Percentiles rank a stretch among this genome's conserved stretches.
Conservation (phyloP, 2,888 invertebrate species). For the Dryobota labecula region DNA sequence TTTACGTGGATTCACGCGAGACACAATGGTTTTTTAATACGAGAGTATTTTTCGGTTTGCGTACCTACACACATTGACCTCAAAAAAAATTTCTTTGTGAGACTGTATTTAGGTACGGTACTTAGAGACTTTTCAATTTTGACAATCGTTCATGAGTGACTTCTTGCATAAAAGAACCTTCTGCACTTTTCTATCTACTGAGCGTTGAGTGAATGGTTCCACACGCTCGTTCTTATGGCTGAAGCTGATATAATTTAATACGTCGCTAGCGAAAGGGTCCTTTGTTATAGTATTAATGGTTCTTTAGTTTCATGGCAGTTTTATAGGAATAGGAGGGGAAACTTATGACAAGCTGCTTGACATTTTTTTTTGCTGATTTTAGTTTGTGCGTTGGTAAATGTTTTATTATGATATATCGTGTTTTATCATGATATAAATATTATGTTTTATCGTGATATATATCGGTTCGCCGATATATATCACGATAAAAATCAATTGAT, state of each 20-base stretch:
- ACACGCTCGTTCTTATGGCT: conserved; percentile 34
- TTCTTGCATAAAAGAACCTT: not conserved
- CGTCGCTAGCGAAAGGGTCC: conserved; percentile 46
- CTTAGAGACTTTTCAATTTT: not conserved
- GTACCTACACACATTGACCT: too few relatives aligned
- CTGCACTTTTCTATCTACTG: not conserved
- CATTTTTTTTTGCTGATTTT: conserved; percentile 42
- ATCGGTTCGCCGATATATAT: too few relatives aligned
- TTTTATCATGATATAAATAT: too few relatives aligned
- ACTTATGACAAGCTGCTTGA: conserved; percentile 50
- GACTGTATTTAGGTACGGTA: not conserved
- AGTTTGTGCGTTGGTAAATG: not conserved
- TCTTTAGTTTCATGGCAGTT: conserved; percentile 62
- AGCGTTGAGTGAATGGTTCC: conserved; percentile 26
- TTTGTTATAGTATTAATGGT: conserved; percentile 58
- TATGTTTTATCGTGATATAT: too few relatives aligned
- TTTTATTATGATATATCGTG: too few relatives aligned
- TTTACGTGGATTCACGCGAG: too few relatives aligned
- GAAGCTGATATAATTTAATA: conserved; percentile 61
- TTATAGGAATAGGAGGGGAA: conserved; percentile 44
- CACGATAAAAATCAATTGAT: too few relatives aligned
- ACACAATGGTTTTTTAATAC: too few relatives aligned
- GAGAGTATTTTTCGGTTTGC: too few relatives aligned
- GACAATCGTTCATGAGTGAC: too few relatives aligned
- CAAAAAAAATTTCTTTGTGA: too few relatives aligned